A percentile compares a stretch with the other conserved stretches of the same genome.
phyloP scores from a whole-genome alignment of 2,797 vertebrate genomes.

The Petrocephalus schoutedeni region DNA sequence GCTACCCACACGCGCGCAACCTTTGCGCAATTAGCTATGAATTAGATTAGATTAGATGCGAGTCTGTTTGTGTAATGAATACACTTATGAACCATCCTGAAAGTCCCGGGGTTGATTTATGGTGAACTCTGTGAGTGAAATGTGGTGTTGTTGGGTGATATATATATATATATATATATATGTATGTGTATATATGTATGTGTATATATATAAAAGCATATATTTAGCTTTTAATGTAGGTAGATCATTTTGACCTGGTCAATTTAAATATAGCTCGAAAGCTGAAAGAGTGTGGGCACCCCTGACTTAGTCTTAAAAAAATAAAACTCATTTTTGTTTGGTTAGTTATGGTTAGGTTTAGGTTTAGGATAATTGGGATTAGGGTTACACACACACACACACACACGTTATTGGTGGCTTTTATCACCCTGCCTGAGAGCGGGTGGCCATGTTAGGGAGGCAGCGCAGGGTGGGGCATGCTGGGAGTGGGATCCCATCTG shows the following conservation, averaged over 20 bases:
- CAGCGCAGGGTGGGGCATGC: not conserved
- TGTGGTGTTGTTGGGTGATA: not conserved
- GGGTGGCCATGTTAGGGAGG: not conserved
- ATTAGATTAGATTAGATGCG: not conserved
- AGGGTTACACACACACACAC: not conserved
- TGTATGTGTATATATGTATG: too few relatives aligned
- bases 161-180: too few relatives aligned
- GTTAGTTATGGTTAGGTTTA: not conserved
- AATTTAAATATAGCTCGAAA: too few relatives aligned
- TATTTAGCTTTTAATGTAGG: too few relatives aligned
- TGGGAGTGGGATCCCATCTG: not conserved
- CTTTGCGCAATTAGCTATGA: not conserved
- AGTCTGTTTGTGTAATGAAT: not conserved
- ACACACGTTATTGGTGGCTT: not conserved
- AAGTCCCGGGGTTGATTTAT: not conserved
- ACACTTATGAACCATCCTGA: not conserved
- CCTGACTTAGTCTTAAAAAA: not conserved
- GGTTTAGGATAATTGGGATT: not conserved
- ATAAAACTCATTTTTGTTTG: not conserved
- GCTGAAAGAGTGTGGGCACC: too few relatives aligned
- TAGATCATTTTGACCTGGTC: too few relatives aligned
- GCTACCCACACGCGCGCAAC: not conserved
- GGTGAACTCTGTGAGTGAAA: not conserved
- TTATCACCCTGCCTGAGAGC: not conserved
- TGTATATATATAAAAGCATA: too few relatives aligned